Conservation (phyloP, 2,113 vertebrate genomes). For the Spheniscus mendiculus region DNA sequence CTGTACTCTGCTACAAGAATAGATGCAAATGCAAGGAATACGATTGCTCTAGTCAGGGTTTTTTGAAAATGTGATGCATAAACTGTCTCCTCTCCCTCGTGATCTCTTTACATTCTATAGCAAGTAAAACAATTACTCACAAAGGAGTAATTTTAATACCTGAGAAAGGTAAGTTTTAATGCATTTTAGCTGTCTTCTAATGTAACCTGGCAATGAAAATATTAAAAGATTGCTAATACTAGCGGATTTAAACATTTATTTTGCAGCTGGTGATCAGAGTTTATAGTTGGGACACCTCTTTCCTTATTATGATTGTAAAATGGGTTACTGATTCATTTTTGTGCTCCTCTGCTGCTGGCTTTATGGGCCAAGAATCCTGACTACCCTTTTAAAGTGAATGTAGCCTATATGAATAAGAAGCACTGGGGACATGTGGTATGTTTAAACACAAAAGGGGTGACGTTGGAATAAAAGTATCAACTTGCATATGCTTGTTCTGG, state of each 20-base stretch:
- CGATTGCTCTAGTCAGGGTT: accelerated
- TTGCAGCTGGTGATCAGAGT: neutral
- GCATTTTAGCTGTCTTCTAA: neutral
- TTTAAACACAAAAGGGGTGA: neutral
- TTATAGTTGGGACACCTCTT: neutral
- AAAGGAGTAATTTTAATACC: neutral
- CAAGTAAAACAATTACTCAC: neutral
- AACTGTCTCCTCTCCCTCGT: accelerated
- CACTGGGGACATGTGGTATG: too few species aligned
- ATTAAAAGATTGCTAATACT: too few species aligned
- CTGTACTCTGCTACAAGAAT: neutral
- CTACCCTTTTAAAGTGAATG: neutral
- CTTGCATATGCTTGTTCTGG: neutral
- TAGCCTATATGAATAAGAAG: neutral
- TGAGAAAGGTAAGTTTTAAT: neutral
- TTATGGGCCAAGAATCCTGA: neutral
- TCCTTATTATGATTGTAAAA: neutral
- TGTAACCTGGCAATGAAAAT: neutral
- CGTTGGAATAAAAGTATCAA: neutral
- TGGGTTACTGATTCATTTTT: neutral
- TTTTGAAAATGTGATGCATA: neutral
- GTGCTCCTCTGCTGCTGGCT: neutral
- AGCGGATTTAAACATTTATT: neutral
- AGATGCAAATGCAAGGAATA: neutral
- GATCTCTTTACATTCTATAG: neutral